These are phyloP conservation scores for Octonoba sinensis DNA, from an alignment of 2,888 invertebrate genomes.

Conservation along the genomic window DNA sequence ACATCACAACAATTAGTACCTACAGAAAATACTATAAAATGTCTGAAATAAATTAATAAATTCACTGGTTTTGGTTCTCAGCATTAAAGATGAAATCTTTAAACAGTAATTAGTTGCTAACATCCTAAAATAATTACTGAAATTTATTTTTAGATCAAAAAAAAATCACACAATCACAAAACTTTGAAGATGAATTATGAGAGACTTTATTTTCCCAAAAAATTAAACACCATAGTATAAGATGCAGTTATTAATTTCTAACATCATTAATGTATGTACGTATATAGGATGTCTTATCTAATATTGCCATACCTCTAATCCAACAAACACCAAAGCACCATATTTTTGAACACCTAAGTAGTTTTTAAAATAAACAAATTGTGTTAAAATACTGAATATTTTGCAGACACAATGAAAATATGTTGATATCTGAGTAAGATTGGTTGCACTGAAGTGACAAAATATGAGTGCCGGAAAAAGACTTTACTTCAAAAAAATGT, in stretches of 20 bases:
- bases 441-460: too few species aligned
- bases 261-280: constrained; percentile 30
- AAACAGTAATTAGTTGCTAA: too few species aligned
- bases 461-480: too few species aligned
- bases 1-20: constrained; percentile 53
- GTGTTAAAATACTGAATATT: too few species aligned
- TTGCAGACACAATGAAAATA: too few species aligned
- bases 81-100: not conserved
- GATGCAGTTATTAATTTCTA: not conserved
- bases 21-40: constrained; percentile 52
- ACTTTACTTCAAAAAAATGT: too few species aligned
- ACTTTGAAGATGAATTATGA: not conserved
- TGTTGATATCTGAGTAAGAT: too few species aligned
- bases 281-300: constrained; percentile 33
- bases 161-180: constrained; percentile 33
- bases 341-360: constrained; percentile 22
- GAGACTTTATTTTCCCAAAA: too few species aligned
- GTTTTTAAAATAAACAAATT: too few species aligned
- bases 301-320: constrained; percentile 43
- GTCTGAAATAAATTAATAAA: constrained; percentile 27
- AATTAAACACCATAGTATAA: too few species aligned
- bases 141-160: constrained; percentile 7
- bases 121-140: too few species aligned
- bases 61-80: constrained; percentile 21
- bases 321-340: constrained; percentile 53